Evolutionary conservation across 1,140 invertebrate species (phyloP), one percentile per base, ranked within the genome.

Genomic region (Pogonognathellus flavescens): DNA sequence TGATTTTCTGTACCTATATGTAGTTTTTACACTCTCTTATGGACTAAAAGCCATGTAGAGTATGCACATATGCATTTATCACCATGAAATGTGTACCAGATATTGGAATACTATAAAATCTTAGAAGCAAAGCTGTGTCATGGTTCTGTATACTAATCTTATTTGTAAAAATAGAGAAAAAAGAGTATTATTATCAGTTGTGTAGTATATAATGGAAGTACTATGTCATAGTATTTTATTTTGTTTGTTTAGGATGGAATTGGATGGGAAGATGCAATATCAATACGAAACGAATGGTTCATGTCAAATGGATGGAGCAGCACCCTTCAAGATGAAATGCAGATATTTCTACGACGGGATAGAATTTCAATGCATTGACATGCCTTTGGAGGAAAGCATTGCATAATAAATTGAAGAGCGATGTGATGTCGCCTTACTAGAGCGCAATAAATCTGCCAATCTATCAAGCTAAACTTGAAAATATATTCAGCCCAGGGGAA

Each of bases 361-460:
- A 72, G 31, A 72, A 72, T 72, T 72, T 72, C 66, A 72, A 72
- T 72, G 66, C 66, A 72, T 72, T 72, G 66, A 72, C 66, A 72
- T 72, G 66, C 66, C 66, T 76, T 76, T 49, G 70, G 70, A 76
- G 70, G 70, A 76, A 76, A 76, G 70, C 84, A 82, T 82, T 85
- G 76, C 81, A 83, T 86, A 86, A 86, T 86, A 86, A 86, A 86
- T 84, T 86, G 85, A 86, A 86, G 70, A 86, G 82, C 82, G 25
- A 62, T 76, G 70, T 76, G 70, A 76, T 81, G 81, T 83, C 85
- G 81, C 85, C 85, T 83, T 84, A 49, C 83, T 84, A 57, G 41
- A 62, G 53, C 41, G 82, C 83, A 88, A 88, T 88, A 88, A 88
- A 88, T 88, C 87, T 88, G 87, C 86, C 87, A 88, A 88, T 88